phyloP scores from a whole-genome alignment of 2,888 invertebrate genomes.

The Matsumyia berberina region DNA sequence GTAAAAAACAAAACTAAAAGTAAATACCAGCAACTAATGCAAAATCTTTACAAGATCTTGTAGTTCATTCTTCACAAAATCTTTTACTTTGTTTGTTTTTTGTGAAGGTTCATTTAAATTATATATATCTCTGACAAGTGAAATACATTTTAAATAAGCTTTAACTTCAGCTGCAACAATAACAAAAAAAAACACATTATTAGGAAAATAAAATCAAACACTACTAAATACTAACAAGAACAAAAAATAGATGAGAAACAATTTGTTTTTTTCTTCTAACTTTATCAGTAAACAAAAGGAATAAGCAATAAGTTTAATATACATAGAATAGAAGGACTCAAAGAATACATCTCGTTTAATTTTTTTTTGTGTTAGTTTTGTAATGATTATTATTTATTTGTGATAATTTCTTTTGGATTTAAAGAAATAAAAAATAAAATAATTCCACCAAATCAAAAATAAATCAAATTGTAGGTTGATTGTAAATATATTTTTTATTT shows the following conservation, averaged over 20 bases:
- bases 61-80: constrained; percentile 54
- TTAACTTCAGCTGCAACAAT: constrained; percentile 62
- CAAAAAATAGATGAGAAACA: constrained; percentile 20
- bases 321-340: constrained; percentile 23
- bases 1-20: constrained; percentile 44
- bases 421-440: constrained; percentile 21
- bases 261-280: constrained; percentile 9
- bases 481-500: constrained; percentile 36
- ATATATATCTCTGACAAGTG: constrained; percentile 16
- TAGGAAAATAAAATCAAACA: constrained; percentile 39
- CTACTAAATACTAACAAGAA: constrained; percentile 41
- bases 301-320: constrained; percentile 18
- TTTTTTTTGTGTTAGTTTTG: not conserved
- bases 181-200: constrained; percentile 18
- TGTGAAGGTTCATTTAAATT: constrained; percentile 45
- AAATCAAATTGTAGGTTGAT: constrained; percentile 25
- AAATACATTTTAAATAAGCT: constrained; percentile 56
- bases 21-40: constrained; percentile 52
- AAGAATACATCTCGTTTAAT: not conserved
- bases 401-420: constrained; percentile 26
- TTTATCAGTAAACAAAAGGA: constrained; percentile 12
- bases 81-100: constrained; percentile 51
- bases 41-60: constrained; percentile 57
- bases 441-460: constrained; percentile 28
- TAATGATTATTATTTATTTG: constrained; percentile 5